A percentile compares a stretch with the other conserved stretches of the same genome.
phyloP scores from a whole-genome alignment of 2,113 vertebrate species.

The Cyanocitta stelleri region DNA sequence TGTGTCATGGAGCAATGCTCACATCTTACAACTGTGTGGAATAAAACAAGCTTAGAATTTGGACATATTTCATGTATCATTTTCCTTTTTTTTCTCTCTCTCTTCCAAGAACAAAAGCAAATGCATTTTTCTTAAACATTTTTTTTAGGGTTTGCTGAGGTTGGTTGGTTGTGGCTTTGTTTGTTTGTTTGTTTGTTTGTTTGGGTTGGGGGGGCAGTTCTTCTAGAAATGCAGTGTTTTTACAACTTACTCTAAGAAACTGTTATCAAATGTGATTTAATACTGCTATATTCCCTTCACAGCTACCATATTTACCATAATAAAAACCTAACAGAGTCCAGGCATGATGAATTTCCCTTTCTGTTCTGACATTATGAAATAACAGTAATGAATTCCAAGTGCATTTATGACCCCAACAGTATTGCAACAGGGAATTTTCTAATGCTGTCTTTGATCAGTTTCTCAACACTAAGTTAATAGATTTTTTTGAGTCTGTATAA shows the following conservation, averaged over 20 bases:
- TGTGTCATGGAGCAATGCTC: neutral
- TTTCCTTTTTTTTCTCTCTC: neutral
- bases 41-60: neutral
- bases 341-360: constrained; percentile 3
- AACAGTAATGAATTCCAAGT: constrained; percentile 24
- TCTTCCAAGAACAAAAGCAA: neutral
- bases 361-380: constrained; percentile 1
- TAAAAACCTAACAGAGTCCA: neutral
- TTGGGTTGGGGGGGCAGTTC: neutral
- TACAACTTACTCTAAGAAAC: neutral
- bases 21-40: neutral
- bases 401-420: neutral
- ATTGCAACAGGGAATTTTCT: neutral
- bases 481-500: neutral
- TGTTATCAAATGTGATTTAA: neutral
- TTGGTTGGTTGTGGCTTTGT: neutral
- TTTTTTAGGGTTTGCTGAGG: neutral
- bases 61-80: neutral
- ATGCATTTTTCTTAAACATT: neutral
- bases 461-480: constrained; percentile 17
- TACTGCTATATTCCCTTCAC: neutral
- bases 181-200: neutral
- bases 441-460: constrained; percentile 28
- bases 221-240: neutral
- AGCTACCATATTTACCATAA: constrained; percentile 9